phyloP scores from a whole-genome alignment of 2,797 vertebrate genomes.

The Alosa sapidissima region DNA sequence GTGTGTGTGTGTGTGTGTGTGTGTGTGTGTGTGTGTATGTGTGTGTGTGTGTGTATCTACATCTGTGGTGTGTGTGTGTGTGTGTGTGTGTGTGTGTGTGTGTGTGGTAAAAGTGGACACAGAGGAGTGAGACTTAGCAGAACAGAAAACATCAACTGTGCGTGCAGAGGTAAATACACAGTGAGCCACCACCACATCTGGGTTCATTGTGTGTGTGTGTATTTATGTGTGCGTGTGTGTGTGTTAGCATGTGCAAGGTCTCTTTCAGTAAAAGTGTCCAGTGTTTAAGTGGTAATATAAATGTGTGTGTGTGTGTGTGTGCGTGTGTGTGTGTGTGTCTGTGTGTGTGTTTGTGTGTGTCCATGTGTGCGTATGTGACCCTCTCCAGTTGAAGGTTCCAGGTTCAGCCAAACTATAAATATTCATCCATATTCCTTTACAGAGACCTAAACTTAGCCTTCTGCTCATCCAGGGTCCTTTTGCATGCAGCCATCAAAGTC shows the following conservation, averaged over 20 bases:
- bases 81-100: conserved; percentile 41
- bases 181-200: conserved; percentile 63
- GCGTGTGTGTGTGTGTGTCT: not conserved
- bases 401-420: conserved; percentile 20
- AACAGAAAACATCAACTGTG: conserved; percentile 53
- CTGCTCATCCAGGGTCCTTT: not conserved
- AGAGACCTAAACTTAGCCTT: not conserved
- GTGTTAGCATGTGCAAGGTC: not conserved
- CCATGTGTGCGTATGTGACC: conserved; percentile 32
- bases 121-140: conserved; percentile 45
- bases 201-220: conserved; percentile 46
- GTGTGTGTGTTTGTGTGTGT: not conserved
- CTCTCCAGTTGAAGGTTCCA: not conserved
- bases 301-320: not conserved
- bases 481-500: not conserved
- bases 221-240: conserved; percentile 36
- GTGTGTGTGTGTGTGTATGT: not conserved
- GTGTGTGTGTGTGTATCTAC: conserved; percentile 30
- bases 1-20: not conserved
- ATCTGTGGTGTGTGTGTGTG: conserved; percentile 49
- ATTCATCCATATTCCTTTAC: conserved; percentile 19
- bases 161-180: conserved; percentile 63
- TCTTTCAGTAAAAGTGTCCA: not conserved
- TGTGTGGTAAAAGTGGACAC: conserved; percentile 51
- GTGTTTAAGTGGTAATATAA: not conserved